Conservation (phyloP, 2,888 invertebrate genomes). For the Artemia sp. region DNA sequence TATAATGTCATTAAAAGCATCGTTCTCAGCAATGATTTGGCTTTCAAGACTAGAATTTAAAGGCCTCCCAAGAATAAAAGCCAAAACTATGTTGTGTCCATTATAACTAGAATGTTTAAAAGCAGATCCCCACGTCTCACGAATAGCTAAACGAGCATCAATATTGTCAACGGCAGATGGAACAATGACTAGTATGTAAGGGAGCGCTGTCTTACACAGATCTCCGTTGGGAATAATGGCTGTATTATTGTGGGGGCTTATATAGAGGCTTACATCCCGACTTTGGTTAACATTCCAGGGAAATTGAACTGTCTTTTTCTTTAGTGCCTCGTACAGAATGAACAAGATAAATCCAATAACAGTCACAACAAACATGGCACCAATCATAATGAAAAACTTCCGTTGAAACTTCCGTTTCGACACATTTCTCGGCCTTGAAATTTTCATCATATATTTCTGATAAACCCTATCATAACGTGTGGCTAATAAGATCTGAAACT, state of each 20-base stretch:
- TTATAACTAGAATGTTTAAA: slow-evolving; percentile 32
- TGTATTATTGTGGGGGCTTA: slow-evolving; percentile 50
- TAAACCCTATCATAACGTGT: too few relatives aligned
- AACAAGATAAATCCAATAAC: too few relatives aligned
- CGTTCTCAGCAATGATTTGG: slow-evolving; percentile 47
- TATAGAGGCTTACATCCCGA: slow-evolving; percentile 50
- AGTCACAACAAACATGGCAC: too few relatives aligned
- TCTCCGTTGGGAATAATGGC: slow-evolving; percentile 37
- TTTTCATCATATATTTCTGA: too few relatives aligned
- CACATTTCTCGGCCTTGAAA: too few relatives aligned
- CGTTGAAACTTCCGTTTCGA: too few relatives aligned
- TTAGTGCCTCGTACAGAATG: too few relatives aligned
- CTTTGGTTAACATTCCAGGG: slow-evolving; percentile 47
- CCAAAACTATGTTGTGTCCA: slow-evolving; percentile 29
- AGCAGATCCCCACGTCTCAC: slow-evolving; percentile 47
- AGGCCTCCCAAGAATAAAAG: slow-evolving; percentile 45
- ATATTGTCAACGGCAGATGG: slow-evolving; percentile 54
- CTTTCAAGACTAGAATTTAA: slow-evolving; percentile 43
- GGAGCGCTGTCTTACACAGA: slow-evolving; percentile 27
- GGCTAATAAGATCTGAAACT: too few relatives aligned
- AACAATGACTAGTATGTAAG: slow-evolving; percentile 52
- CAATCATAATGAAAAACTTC: too few relatives aligned
- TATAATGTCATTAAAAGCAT: slow-evolving; percentile 53
- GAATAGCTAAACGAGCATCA: slow-evolving; percentile 45
- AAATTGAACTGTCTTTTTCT: too few relatives aligned